phyloP scores from a whole-genome alignment of 2,888 invertebrate species.

The Melanophora roralis region DNA sequence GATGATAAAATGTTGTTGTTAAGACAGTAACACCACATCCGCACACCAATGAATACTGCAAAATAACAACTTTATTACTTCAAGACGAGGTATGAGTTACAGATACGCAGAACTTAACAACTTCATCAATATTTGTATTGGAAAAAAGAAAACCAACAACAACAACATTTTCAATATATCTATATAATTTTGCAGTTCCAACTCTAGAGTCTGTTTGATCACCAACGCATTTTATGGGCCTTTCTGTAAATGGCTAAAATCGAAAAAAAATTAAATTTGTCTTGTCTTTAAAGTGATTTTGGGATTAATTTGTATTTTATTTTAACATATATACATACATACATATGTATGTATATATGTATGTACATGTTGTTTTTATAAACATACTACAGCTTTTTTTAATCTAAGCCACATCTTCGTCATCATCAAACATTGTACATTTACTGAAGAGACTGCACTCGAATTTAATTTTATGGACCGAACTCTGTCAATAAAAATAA shows the following conservation, averaged over 20 bases:
- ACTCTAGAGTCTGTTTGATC: slow-evolving; percentile 30
- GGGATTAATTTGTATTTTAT: slow-evolving; percentile 74
- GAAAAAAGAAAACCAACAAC: slow-evolving; percentile 7
- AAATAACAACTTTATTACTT: slow-evolving; percentile 57
- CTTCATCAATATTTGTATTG: slow-evolving; percentile 44
- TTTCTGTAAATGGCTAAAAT: slow-evolving; percentile 32
- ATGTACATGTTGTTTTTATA: slow-evolving; percentile 25
- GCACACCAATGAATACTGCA: slow-evolving; percentile 43
- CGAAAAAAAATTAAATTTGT: slow-evolving; percentile 47
- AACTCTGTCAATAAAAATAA: too few relatives aligned
- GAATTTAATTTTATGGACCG: not conserved
- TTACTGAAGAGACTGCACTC: not conserved
- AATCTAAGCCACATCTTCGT: slow-evolving; percentile 31
- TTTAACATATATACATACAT: slow-evolving; percentile 61
- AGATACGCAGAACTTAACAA: slow-evolving; percentile 38
- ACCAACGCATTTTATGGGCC: slow-evolving; percentile 56
- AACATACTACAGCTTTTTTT: slow-evolving; percentile 23
- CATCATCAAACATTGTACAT: not conserved
- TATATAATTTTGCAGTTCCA: slow-evolving; percentile 16
- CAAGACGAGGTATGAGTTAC: slow-evolving; percentile 37
- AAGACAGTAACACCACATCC: not conserved
- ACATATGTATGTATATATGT: too few relatives aligned
- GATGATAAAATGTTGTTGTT: slow-evolving; percentile 52
- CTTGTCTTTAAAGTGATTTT: slow-evolving; percentile 73
- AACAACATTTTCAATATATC: slow-evolving; percentile 28